Evolutionary conservation across 2,797 vertebrate genomes (phyloP), one percentile per base, ranked within the genome.

Genomic region (Peromyscus eremicus): DNA sequence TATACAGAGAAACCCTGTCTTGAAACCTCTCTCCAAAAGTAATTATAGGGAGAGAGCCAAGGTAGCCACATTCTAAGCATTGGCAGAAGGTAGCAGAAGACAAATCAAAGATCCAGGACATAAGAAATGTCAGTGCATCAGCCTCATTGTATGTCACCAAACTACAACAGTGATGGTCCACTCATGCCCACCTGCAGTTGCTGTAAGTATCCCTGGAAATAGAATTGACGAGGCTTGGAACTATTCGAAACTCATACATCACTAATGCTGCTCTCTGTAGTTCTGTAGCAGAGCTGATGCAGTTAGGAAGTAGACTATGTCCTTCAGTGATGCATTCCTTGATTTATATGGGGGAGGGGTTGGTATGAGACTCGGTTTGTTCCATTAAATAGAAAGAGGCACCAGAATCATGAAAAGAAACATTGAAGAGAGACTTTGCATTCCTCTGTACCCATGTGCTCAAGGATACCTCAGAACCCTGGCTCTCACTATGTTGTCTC

Each of bases 61-160:
- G 71, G 40, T 92, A 70, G 62, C 21, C 46, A 25, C 25, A 49
- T 40, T 64, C 21, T 83, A 86, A 94, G 77, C 81, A 89, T 52
- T 91, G 43, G 32, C 64, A 71, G 49, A 93, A 93, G 81, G 81
- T 62, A 94, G 40, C 46, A 91, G 40, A 62, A 91, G 55, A 34
- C 52, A 94, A 92, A 37, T 75, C 77, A 95, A 80, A 89, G 40
- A 91, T 89, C 14, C 37, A 82, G 73, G 62, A 55, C 37, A 37
- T 34, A n/a, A 83, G 17, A 16, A 73, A 37, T 77, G 19, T 75
- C 17, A 37, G 62, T 25, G 37, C 43, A 60, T 60, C 9, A 17
- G 14, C 13, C 92, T 94, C 43, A 52, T 29, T 57, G 37, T 13
- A 9, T 21, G 40, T 82, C 66, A 77, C 4, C 40, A 37, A 88